phyloP scores from a whole-genome alignment of 2,888 invertebrate species.

The Mechanitis messenoides region DNA sequence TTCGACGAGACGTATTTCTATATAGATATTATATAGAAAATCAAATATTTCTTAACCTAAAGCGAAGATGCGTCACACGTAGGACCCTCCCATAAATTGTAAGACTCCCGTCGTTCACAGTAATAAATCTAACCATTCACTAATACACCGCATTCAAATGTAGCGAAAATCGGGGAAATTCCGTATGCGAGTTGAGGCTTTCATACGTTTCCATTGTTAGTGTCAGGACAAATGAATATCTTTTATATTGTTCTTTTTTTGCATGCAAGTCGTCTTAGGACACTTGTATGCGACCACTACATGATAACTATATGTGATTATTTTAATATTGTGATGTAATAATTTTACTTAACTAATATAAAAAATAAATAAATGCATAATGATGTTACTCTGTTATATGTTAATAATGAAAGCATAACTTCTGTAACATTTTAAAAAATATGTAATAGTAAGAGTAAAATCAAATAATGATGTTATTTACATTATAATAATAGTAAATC shows the following conservation, averaged over 20 bases:
- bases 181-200: conserved; percentile 22
- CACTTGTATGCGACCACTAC: too few species aligned
- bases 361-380: too few species aligned
- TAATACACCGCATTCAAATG: conserved; percentile 71
- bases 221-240: background rate
- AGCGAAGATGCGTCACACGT: conserved; percentile 30
- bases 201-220: conserved; percentile 11
- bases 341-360: too few species aligned
- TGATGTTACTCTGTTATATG: too few species aligned
- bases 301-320: too few species aligned
- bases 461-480: background rate
- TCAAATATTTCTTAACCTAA: conserved; percentile 23
- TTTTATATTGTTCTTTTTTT: too few species aligned
- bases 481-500: background rate
- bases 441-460: too few species aligned
- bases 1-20: conserved; percentile 9
- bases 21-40: conserved; percentile 18
- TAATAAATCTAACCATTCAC: conserved; percentile 68
- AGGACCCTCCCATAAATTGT: conserved; percentile 53
- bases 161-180: conserved; percentile 36
- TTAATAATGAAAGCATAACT: too few species aligned
- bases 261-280: too few species aligned
- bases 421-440: too few species aligned
- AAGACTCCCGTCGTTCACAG: conserved; percentile 46
- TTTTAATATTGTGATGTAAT: too few species aligned